These are phyloP conservation scores for Calameuta pallipes DNA, from an alignment of 2,888 invertebrate genomes.

Conservation along the genomic window DNA sequence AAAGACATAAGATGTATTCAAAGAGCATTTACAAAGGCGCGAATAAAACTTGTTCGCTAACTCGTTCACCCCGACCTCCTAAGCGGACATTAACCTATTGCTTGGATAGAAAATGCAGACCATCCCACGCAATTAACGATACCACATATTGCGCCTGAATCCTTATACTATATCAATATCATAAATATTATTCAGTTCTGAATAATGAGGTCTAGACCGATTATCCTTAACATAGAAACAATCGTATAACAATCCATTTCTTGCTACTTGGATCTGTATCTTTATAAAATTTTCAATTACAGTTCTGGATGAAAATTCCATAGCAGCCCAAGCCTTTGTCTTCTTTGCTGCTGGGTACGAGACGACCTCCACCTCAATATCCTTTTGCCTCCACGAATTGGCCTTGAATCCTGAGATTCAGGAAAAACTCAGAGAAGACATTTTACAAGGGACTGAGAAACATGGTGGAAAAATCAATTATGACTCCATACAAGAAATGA, in stretches of 20 bases:
- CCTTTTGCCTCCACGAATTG: slow-evolving; percentile 60
- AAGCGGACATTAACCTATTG: not conserved
- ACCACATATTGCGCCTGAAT: not conserved
- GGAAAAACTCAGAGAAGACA: slow-evolving; percentile 51
- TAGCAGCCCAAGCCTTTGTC: slow-evolving; percentile 62
- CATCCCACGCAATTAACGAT: not conserved
- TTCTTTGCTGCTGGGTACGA: slow-evolving; percentile 63
- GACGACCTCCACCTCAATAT: slow-evolving; percentile 60
- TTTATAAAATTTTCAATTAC: slow-evolving; percentile 20
- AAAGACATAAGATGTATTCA: not conserved
- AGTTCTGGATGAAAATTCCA: slow-evolving; percentile 56
- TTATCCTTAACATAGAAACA: not conserved
- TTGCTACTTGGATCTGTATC: slow-evolving; percentile 4
- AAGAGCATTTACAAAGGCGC: not conserved
- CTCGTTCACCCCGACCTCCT: not conserved
- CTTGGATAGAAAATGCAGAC: not conserved
- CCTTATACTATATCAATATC: not conserved
- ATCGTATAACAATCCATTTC: not conserved
- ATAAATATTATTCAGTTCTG: not conserved
- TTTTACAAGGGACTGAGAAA: slow-evolving; percentile 47
- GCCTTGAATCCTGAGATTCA: slow-evolving; percentile 58
- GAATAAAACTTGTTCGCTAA: not conserved
- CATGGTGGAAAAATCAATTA: slow-evolving; percentile 53
- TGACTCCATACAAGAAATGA: slow-evolving; percentile 60
- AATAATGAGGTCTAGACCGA: not conserved